Evolutionary conservation across 2,113 vertebrate genomes (phyloP).

Genomic region (Engystomops pustulosus): DNA sequence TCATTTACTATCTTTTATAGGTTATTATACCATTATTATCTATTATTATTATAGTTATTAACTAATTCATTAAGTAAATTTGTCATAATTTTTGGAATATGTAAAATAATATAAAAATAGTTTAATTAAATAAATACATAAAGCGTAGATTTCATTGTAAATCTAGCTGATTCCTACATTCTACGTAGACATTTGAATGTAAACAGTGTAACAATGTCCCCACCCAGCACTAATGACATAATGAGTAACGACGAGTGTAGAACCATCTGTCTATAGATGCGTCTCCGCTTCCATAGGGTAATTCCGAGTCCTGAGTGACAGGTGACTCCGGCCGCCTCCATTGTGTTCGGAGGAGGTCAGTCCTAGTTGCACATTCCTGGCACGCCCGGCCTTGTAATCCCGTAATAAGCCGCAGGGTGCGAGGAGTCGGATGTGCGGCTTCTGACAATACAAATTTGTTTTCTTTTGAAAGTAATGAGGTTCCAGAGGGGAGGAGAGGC

Average conservation of each 20-base stretch:
- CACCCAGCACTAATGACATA: neutral
- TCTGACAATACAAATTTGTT: constrained; percentile 50
- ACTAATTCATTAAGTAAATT: too few relatives aligned
- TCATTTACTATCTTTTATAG: too few relatives aligned
- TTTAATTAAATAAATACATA: too few relatives aligned
- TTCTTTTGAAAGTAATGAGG: constrained; percentile 51
- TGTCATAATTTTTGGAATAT: too few relatives aligned
- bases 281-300: neutral
- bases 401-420: constrained; percentile 36
- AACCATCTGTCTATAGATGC: constrained; percentile 32
- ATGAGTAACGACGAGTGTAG: neutral
- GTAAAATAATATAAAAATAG: too few relatives aligned
- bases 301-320: constrained; percentile 43
- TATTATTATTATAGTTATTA: too few relatives aligned
- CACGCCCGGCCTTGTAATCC: neutral
- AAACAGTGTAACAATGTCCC: neutral
- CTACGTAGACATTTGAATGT: neutral
- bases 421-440: neutral
- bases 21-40: too few relatives aligned
- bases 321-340: constrained; percentile 28
- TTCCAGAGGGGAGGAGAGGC: constrained; percentile 13
- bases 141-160: too few relatives aligned
- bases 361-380: constrained; percentile 25
- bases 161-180: too few relatives aligned
- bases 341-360: constrained; percentile 38